Evolutionary conservation across 2,113 vertebrate genomes (phyloP).

Genomic region (Vicugna pacos): DNA sequence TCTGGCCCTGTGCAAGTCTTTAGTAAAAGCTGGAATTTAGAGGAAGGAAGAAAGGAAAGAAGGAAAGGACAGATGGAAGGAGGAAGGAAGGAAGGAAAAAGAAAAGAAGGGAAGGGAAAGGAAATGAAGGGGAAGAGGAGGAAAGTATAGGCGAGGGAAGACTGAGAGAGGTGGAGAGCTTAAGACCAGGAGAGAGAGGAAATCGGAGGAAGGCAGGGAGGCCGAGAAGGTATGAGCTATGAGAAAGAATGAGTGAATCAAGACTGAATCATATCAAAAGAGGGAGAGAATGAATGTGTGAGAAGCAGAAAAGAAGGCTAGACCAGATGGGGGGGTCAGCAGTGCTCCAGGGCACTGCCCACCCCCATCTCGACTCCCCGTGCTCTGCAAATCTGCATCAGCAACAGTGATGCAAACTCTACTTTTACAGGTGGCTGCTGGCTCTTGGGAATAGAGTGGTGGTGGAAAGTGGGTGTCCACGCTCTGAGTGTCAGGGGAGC

Average conservation of each 20-base stretch:
- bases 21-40: background rate
- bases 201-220: background rate
- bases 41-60: background rate
- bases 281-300: background rate
- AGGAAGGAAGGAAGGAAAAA: background rate
- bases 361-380: fast-evolving
- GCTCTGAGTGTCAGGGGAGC: background rate
- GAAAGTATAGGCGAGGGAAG: background rate
- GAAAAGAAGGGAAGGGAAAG: background rate
- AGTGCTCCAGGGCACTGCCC: fast-evolving
- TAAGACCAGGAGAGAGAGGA: background rate
- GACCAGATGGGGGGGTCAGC: background rate
- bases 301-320: background rate
- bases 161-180: background rate
- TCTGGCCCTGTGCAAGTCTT: background rate
- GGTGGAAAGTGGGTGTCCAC: background rate
- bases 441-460: background rate
- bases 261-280: fast-evolving
- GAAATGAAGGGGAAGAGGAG: no score
- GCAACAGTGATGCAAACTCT: fast-evolving
- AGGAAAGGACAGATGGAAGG: background rate
- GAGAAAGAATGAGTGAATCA: background rate
- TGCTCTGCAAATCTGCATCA: background rate
- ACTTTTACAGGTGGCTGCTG: background rate
- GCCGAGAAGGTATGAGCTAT: background rate